Percentiles rank a stretch among this genome's conserved stretches.
phyloP scores from a whole-genome alignment of 2,797 vertebrate species.

The Cuculus canorus region DNA sequence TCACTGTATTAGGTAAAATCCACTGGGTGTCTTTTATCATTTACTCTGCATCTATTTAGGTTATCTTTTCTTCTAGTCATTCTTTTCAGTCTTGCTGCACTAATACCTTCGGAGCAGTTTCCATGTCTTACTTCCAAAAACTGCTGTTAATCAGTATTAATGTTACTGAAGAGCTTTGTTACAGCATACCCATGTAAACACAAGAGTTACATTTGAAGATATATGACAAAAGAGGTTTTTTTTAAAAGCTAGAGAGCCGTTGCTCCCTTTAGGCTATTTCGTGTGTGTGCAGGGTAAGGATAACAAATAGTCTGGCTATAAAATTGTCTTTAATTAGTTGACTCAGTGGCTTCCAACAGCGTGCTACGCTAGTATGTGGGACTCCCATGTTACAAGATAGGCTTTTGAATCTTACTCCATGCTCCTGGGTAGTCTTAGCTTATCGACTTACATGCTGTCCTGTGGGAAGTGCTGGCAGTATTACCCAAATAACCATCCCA shows the following conservation, averaged over 20 bases:
- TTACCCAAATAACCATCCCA: constrained; percentile 60
- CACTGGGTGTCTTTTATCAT: background rate
- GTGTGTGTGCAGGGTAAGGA: background rate
- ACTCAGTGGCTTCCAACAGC: constrained; percentile 47
- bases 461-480: constrained; percentile 52
- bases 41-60: background rate
- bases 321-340: constrained; percentile 59
- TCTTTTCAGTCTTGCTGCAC: constrained; percentile 3
- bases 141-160: constrained; percentile 1
- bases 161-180: background rate
- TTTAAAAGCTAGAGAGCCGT: background rate
- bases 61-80: constrained; percentile 9
- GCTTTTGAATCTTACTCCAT: constrained; percentile 27
- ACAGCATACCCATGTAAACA: background rate
- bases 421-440: constrained; percentile 39
- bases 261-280: constrained; percentile 22
- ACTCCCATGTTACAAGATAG: constrained; percentile 19
- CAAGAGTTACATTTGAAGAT: background rate
- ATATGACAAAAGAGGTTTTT: background rate
- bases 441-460: constrained; percentile 25
- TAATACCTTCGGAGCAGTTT: background rate
- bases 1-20: background rate
- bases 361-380: constrained; percentile 24
- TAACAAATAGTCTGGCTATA: constrained; percentile 37
- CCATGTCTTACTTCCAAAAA: constrained; percentile 21